Base-by-base conservation (phyloP, 2,113 vertebrate species). In the Xiphorhynchus elegans region DNA sequence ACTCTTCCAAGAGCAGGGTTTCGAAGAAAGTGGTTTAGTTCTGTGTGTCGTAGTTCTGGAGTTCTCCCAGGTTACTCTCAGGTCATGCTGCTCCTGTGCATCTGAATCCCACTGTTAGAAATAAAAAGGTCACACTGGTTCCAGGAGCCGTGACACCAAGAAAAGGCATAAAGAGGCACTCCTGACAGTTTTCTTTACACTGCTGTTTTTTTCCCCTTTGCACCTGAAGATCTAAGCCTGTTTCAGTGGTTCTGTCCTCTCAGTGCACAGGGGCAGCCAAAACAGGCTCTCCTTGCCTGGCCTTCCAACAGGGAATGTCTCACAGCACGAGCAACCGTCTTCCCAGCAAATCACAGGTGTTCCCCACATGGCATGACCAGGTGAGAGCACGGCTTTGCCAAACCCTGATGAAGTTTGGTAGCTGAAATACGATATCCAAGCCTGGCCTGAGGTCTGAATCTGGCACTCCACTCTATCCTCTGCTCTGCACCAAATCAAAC, bases 391-490 rank as follows among this genome's bases (percentile, higher is more conserved):
- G 1, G 2, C 59, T 75, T 69, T 72, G 92, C 83, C 93, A 95
- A 92, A 70, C 39, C 37, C 1, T 78, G 92, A 93, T 84, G 88
- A 25, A 88, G 68, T 87, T 92, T 94, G 85, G 90, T 95, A 94
- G 92, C 92, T 81, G 64, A 84, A 94, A 72, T 72, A 47, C 47
- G 75, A 77, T 94, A 86, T 78, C 47, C 23, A 2, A 20, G 5
- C 68, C 80, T 97, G 95, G 93, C 89, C 49, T 11, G 25, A 94
- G 90, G 95, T 95, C 92, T 96, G 85, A 90, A 75, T 64, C 92
- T 95, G 92, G 90, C 92, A 81, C 73, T 49, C 11, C 0, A 1
- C 63, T 94, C 79, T 44, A 55, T 77, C 31, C 60, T 60, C 33
- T 3, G 9, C 42, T 60, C 35, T 0, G 0, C 93, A 95, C 90